Evolutionary conservation across 2,113 vertebrate species (phyloP).

Genomic region (Ahaetulla prasina): DNA sequence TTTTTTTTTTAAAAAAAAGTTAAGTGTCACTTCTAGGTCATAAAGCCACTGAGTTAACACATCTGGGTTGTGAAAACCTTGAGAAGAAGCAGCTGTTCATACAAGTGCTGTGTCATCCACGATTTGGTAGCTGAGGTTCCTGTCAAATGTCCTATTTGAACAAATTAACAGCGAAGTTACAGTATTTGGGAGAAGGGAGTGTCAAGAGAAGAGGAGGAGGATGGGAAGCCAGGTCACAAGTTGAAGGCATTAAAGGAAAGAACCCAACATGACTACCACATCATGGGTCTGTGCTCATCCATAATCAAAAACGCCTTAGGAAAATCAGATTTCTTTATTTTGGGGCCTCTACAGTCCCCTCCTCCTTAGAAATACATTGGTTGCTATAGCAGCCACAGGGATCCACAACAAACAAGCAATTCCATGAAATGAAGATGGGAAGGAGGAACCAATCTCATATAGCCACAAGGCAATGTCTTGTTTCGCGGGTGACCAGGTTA

Average conservation of each 20-base stretch:
- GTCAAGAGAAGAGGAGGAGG: neutral
- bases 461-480: neutral
- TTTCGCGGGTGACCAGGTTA: neutral
- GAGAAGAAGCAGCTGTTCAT: neutral
- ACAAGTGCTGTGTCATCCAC: neutral
- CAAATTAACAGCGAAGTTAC: neutral
- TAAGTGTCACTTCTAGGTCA: neutral
- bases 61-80: neutral
- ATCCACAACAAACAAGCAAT: neutral
- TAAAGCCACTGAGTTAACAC: neutral
- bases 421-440: neutral
- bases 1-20: neutral
- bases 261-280: neutral
- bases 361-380: neutral
- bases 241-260: neutral
- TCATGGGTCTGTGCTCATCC: neutral
- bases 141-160: neutral
- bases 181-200: neutral
- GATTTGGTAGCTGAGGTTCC: neutral
- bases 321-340: conserved; percentile 1
- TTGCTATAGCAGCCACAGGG: neutral
- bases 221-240: neutral
- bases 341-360: neutral
- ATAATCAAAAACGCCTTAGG: neutral
- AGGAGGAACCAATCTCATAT: neutral